Conservation (phyloP, 2,888 invertebrate genomes). For the Ornithoptera priamus region DNA sequence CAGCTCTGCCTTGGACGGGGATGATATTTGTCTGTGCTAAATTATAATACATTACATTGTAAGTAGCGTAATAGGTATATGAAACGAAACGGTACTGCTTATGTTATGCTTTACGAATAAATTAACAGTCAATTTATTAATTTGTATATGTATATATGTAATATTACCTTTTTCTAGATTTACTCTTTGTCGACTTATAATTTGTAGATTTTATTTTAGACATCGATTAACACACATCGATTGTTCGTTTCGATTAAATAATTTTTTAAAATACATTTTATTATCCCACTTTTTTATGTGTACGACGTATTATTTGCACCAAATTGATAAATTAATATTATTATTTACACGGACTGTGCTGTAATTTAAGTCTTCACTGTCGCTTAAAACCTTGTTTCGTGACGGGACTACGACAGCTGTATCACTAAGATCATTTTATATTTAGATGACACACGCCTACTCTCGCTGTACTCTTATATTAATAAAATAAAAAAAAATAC, state of each 20-base stretch:
- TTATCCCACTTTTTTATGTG: slow-evolving; percentile 8
- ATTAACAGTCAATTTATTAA: slow-evolving; percentile 42
- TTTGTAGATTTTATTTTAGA: slow-evolving; percentile 8
- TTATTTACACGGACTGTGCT: too few species aligned
- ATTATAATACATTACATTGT: slow-evolving; percentile 40
- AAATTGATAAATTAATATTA: background rate
- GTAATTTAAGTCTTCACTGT: too few species aligned
- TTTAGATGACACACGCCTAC: too few species aligned
- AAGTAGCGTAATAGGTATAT: slow-evolving; percentile 53
- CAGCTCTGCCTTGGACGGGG: slow-evolving; percentile 19
- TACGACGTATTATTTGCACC: slow-evolving; percentile 8
- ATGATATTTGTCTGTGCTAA: slow-evolving; percentile 37
- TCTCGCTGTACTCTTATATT: too few species aligned
- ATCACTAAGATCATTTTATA: too few species aligned
- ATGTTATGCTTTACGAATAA: slow-evolving; percentile 41
- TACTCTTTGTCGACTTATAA: slow-evolving; percentile 14
- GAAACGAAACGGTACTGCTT: slow-evolving; percentile 47
- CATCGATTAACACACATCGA: background rate
- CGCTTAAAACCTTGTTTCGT: too few species aligned
- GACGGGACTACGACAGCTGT: too few species aligned
- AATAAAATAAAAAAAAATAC: too few species aligned
- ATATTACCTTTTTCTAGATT: slow-evolving; percentile 15
- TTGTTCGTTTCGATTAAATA: slow-evolving; percentile 11
- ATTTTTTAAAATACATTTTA: background rate
- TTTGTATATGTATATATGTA: slow-evolving; percentile 21